Evolutionary conservation across 2,113 vertebrate genomes (phyloP).

Genomic region (Mesembrinibis cayennensis): DNA sequence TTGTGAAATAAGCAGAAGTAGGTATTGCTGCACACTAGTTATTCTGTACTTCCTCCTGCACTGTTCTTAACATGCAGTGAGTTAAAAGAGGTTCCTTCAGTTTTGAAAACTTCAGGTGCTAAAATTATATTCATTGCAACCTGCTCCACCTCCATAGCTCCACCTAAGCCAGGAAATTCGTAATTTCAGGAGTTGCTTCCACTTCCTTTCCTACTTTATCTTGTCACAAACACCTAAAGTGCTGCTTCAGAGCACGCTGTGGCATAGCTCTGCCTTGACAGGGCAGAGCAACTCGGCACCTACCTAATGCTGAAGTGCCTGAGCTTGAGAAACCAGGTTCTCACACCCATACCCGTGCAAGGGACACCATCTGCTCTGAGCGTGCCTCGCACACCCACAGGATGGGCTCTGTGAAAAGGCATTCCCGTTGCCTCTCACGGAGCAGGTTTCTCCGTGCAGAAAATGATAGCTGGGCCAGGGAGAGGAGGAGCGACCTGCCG

Average conservation of each 20-base stretch:
- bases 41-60: background rate
- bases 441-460: rapidly evolving
- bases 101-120: background rate
- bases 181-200: background rate
- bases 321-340: background rate
- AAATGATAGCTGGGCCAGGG: background rate
- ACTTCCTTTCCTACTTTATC: background rate
- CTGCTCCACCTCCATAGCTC: background rate
- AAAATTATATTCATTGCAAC: background rate
- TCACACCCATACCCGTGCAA: rapidly evolving
- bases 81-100: background rate
- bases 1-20: background rate
- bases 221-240: background rate
- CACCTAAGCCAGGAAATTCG: background rate
- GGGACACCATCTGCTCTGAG: background rate
- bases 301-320: background rate
- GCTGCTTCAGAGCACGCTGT: background rate
- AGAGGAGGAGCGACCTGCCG: background rate
- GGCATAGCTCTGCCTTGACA: background rate
- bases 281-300: background rate
- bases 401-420: background rate
- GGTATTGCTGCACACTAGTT: background rate
- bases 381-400: rapidly evolving
- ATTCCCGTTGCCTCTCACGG: rapidly evolving
- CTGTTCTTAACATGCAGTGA: background rate